Percentiles rank a stretch among this genome's conserved stretches.
Evolutionary conservation across 2,888 invertebrate species (phyloP).

Genomic region (Calameuta idolon): DNA sequence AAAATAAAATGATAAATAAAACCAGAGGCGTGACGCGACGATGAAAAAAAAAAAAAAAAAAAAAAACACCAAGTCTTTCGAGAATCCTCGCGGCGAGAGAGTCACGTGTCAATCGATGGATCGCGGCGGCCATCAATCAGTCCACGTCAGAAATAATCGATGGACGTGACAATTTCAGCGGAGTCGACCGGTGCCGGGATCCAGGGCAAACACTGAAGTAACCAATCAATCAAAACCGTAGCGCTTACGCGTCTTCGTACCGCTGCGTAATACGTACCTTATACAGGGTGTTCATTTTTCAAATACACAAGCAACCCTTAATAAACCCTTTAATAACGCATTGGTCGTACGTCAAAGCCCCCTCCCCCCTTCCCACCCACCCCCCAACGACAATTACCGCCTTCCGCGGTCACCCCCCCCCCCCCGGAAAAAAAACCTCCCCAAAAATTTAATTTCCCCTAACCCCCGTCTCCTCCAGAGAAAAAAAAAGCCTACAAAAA

Average conservation of each 20-base stretch:
- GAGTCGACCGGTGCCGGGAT: conserved; percentile 59
- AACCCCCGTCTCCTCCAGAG: too few species aligned
- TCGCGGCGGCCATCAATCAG: conserved; percentile 59
- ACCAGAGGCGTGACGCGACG: too few species aligned
- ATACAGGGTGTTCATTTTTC: conserved; percentile 15
- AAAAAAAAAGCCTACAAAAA: neutral
- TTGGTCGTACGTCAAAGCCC: too few species aligned
- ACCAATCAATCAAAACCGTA: conserved; percentile 59
- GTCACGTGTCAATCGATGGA: conserved; percentile 22
- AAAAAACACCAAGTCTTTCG: neutral
- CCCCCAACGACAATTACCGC: neutral
- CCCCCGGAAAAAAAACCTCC: neutral
- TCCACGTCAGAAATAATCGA: conserved; percentile 64
- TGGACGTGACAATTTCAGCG: conserved; percentile 63
- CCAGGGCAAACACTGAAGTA: conserved; percentile 65
- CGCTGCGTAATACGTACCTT: conserved; percentile 9
- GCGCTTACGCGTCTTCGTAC: conserved; percentile 52
- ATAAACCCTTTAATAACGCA: too few species aligned
- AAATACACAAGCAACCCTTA: neutral
- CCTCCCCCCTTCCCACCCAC: too few species aligned
- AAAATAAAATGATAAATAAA: too few species aligned
- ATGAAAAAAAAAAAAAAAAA: neutral
- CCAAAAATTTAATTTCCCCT: neutral
- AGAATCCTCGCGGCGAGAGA: neutral
- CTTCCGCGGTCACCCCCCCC: neutral